Evolutionary conservation across 2,797 vertebrate species (phyloP).

Genomic region (Sebastes variabilis): DNA sequence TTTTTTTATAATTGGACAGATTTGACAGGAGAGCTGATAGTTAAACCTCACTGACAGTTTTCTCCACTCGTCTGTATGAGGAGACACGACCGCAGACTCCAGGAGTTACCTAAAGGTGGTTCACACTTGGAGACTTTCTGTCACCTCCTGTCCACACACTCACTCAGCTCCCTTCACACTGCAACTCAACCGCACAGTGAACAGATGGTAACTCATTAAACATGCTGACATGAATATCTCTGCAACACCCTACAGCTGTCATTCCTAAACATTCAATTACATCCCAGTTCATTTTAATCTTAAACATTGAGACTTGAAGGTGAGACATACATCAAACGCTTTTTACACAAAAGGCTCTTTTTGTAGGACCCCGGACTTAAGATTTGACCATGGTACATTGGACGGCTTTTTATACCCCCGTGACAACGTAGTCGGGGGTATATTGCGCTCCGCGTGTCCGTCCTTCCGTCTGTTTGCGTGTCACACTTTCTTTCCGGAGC

Average conservation of each 20-base stretch:
- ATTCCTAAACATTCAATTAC: constrained; percentile 15
- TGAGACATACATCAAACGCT: background rate
- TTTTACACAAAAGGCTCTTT: too few relatives aligned
- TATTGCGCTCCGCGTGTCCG: too few relatives aligned
- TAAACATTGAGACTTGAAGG: background rate
- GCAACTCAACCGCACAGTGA: background rate
- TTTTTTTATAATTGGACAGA: background rate
- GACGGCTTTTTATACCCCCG: background rate
- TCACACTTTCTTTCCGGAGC: too few relatives aligned
- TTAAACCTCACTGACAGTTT: background rate
- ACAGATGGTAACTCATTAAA: constrained; percentile 27
- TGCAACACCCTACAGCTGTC: constrained; percentile 6
- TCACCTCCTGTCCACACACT: background rate
- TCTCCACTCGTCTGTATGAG: background rate
- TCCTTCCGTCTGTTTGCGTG: too few relatives aligned
- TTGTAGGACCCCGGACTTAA: too few relatives aligned
- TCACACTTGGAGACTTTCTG: background rate
- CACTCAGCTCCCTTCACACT: constrained; percentile 1
- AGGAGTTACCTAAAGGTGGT: background rate
- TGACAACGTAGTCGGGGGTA: too few relatives aligned
- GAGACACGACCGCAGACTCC: background rate
- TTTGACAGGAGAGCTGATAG: background rate
- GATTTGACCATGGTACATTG: background rate
- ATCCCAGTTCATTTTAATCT: background rate
- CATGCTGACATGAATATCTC: constrained; percentile 30